Percentiles rank a stretch among this genome's conserved stretches.
Conservation (phyloP, 2,797 vertebrate species). For the Sardinella longiceps region DNA sequence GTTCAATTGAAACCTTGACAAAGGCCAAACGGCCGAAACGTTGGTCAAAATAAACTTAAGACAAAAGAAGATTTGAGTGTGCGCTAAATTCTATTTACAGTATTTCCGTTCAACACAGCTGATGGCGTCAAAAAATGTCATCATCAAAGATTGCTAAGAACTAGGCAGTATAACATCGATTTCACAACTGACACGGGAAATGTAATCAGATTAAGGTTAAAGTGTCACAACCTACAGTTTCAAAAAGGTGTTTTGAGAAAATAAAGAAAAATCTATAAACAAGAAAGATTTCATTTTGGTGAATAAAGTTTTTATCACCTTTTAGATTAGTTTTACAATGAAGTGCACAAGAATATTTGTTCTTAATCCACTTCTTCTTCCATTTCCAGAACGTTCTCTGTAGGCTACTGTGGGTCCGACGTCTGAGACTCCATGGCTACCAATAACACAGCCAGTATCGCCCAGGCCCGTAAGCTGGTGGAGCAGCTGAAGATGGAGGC, state of each 20-base stretch:
- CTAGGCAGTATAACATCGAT: background rate
- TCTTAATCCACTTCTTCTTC: background rate
- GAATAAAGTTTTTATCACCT: background rate
- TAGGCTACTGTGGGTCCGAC: constrained; percentile 5
- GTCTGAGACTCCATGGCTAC: constrained; percentile 82
- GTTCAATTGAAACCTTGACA: no score
- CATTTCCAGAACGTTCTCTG: constrained; percentile 19
- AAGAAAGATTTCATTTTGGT: background rate
- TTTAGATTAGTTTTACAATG: no score
- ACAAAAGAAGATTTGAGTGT: no score
- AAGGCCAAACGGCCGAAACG: no score
- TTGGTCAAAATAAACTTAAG: no score
- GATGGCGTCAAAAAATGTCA: no score
- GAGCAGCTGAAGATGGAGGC: constrained; percentile 97
- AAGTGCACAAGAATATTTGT: no score
- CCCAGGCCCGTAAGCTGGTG: constrained; percentile 81
- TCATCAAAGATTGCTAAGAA: background rate
- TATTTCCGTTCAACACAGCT: background rate
- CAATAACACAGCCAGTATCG: constrained; percentile 95
- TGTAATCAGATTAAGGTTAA: no score
- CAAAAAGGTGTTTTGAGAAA: background rate
- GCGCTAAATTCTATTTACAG: no score
- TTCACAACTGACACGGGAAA: no score
- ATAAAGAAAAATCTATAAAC: background rate
- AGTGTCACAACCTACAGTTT: no score